Evolutionary conservation across 2,888 invertebrate species (phyloP).

Genomic region (Oscheius sp.): DNA sequence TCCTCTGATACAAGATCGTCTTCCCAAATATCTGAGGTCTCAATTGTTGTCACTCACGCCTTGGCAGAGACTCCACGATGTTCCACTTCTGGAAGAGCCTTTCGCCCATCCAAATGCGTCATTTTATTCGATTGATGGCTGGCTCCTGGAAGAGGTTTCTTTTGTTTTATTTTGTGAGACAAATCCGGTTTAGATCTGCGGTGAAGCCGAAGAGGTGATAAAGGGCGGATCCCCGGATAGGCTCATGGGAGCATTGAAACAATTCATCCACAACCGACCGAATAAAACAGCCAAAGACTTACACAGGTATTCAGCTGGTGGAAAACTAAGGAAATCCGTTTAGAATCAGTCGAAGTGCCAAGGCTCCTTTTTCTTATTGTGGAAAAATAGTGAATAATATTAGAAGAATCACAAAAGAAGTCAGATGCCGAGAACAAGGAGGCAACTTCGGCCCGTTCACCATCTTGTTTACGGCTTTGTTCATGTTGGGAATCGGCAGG

Average conservation of each 20-base stretch:
- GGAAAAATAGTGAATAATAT: conserved; percentile 66
- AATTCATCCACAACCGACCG: conserved; percentile 23
- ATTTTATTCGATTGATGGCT: conserved; percentile 61
- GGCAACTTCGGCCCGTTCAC: conserved; percentile 65
- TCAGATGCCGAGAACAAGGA: conserved; percentile 58
- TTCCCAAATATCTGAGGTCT: conserved; percentile 42
- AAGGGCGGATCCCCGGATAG: conserved; percentile 8
- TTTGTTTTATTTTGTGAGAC: background rate
- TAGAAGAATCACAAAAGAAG: conserved; percentile 56
- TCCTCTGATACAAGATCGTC: conserved; percentile 55
- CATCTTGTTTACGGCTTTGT: conserved; percentile 68
- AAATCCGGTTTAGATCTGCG: conserved; percentile 12
- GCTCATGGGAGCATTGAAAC: conserved; percentile 23
- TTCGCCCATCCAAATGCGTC: conserved; percentile 14
- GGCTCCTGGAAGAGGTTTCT: conserved; percentile 59
- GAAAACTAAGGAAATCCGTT: background rate
- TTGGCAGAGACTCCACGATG: background rate
- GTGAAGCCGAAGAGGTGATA: conserved; percentile 22
- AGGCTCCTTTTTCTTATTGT: conserved; percentile 70
- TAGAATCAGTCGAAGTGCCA: conserved; percentile 54
- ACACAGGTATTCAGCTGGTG: background rate
- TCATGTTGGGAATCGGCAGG: conserved; percentile 71
- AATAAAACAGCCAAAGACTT: conserved; percentile 25
- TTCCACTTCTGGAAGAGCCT: conserved; percentile 13
- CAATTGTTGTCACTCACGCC: conserved; percentile 41